Conservation (phyloP, 2,888 invertebrate genomes). For the Quadriops clusia region DNA sequence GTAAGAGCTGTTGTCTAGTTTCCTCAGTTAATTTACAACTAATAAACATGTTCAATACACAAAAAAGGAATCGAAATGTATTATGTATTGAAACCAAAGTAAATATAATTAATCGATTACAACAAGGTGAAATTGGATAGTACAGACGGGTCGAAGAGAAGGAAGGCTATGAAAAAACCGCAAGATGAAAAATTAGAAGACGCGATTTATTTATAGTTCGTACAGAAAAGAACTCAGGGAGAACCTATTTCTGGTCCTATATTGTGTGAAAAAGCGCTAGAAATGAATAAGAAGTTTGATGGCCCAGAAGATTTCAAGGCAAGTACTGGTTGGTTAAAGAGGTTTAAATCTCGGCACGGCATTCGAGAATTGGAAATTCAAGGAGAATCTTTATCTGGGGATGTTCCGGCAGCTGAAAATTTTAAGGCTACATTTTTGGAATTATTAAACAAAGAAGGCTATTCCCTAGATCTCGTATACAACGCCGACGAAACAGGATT, state of each 20-base stretch:
- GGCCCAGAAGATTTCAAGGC: slow-evolving; percentile 13
- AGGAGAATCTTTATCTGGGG: slow-evolving; percentile 22
- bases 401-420: slow-evolving; percentile 11
- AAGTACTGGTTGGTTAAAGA: slow-evolving; percentile 17
- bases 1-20: no score
- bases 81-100: no score
- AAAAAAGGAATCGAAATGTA: no score
- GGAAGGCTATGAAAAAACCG: slow-evolving; percentile 10
- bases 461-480: slow-evolving; percentile 14
- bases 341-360: slow-evolving; percentile 17
- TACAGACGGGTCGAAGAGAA: slow-evolving; percentile 8
- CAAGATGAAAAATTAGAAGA: slow-evolving; percentile 9
- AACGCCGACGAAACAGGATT: slow-evolving; percentile 21
- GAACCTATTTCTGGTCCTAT: slow-evolving; percentile 14
- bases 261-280: slow-evolving; percentile 15
- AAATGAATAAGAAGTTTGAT: slow-evolving; percentile 12
- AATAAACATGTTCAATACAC: no score
- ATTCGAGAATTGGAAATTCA: slow-evolving; percentile 16
- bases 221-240: slow-evolving; percentile 11
- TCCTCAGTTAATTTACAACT: no score
- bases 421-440: slow-evolving; percentile 7
- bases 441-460: slow-evolving; percentile 6
- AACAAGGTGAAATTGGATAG: no score
- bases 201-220: slow-evolving; percentile 11
- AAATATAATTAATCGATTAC: no score